Base-by-base conservation (phyloP, 2,888 invertebrate genomes). In the Zaprionus lineosus region DNA sequence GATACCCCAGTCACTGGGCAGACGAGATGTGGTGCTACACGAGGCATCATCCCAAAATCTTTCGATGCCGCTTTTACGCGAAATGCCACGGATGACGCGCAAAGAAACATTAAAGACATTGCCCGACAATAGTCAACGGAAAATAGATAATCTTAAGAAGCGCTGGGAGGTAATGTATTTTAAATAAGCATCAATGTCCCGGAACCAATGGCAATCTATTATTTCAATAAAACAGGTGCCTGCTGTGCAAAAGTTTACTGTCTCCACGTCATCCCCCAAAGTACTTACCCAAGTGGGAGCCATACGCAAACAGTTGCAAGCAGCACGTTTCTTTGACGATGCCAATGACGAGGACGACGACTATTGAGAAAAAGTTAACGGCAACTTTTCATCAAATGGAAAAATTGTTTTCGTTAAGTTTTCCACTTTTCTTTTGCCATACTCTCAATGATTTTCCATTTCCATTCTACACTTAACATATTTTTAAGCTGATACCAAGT, bases 231-330 rank as follows among this genome's bases (percentile, higher is more conserved):
- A 3, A 2, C 88, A 93, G 90, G 91, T 93, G 53, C 94, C 94
- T 0, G 93, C 91, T 0, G 93, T 93, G n/a, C 93, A 93, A 55
- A 89, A 88, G 58, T 85, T 86, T 26, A 85, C 78, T 0, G 75
- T 89, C 40, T 87, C 89, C 11, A 63, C 76, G 1, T 76, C 72
- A 36, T 87, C 88, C 5, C 89, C 89, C 1, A 85, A 92, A 47
- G 93, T 94, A 56, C 77, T 94, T 61, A 94, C 94, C 0, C 94
- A 94, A 83, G 87, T 94, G 26, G 94, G 94, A 0, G 93, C 94
- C 8, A 93, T 94, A 52, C 88, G 93, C 29, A 91, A 93, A 72
- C 94, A 94, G 74, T 78, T 94, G 74, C 94, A 94, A 70, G 89
- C 93, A 33, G 93, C 94, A 55, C 93, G 93, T 84, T 84, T 94